Evolutionary conservation across 2,113 vertebrate genomes (phyloP).

Genomic region (Colistium nudipinnis): DNA sequence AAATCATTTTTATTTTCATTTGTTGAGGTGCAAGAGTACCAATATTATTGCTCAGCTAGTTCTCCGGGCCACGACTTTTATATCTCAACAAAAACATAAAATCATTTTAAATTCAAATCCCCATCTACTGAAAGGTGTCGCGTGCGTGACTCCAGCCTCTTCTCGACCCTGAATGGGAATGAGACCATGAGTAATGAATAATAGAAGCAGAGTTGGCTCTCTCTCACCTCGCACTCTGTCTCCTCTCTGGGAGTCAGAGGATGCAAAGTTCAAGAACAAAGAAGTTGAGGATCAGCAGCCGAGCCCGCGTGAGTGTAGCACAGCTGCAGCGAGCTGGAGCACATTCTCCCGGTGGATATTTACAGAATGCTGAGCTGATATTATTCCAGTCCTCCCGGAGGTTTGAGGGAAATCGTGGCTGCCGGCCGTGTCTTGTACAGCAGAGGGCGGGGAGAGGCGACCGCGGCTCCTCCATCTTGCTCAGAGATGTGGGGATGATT

Average conservation of each 20-base stretch:
- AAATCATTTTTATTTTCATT: not conserved
- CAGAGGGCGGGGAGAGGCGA: conserved; percentile 29
- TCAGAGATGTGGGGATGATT: conserved; percentile 74
- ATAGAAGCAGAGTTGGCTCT: conserved; percentile 21
- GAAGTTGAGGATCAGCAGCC: conserved; percentile 38
- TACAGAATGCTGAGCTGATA: conserved; percentile 71
- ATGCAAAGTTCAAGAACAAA: conserved; percentile 56
- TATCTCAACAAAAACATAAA: not conserved
- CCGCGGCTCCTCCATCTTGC: conserved; percentile 68
- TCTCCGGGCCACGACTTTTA: not conserved
- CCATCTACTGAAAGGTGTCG: not conserved
- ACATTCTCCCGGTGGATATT: conserved; percentile 57
- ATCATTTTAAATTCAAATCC: not conserved
- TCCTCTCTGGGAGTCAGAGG: conserved; percentile 31
- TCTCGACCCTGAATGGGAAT: conserved; percentile 36
- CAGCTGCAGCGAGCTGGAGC: conserved; percentile 39
- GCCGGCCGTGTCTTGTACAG: conserved; percentile 31
- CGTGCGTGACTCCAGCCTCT: conserved; percentile 21
- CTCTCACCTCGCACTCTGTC: conserved; percentile 10
- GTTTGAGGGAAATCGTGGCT: conserved; percentile 47
- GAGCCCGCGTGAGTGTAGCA: conserved; percentile 20
- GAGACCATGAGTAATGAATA: conserved; percentile 54
- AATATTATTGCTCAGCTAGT: not conserved
- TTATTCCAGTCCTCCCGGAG: conserved; percentile 59
- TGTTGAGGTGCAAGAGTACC: not conserved